Evolutionary conservation across 1,140 invertebrate species (phyloP), one percentile per base, ranked within the genome.

Genomic region (Akabosia matsudoensis): DNA sequence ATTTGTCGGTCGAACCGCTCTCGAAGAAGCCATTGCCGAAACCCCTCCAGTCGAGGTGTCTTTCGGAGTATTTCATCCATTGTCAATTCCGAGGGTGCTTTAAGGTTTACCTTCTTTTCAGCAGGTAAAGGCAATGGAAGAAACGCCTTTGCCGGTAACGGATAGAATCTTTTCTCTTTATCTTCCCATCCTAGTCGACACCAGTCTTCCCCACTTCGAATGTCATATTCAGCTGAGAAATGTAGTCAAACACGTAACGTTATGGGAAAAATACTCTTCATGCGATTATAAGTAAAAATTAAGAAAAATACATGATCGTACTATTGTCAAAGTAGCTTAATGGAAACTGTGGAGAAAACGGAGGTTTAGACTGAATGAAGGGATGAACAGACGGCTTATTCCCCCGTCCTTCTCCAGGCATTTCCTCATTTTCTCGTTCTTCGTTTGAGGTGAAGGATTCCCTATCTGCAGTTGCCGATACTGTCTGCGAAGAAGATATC

Each of bases 111-210:
- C 28, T 22, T 4, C 30, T 75, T 75, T 1, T 31, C 56, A 14
- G 7, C 2, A 2, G 3, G 24, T 14, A 33, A 22, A 2, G 76
- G 31, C 18, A 78, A 26, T 18, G 79, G 79, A 0, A 80, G 51
- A 45, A 74, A 78, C n/a, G 79, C 79, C 70, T 80, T 80, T 0
- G 33, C 79, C 16, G 79, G 79, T n/a, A 80, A 26, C 10, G 79
- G 79, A 76, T 76, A 78, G 1, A 34, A 54, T 24, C 54, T 56
- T 4, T 61, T 24, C 7, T 61, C 37, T 18, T 28, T 28, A 7
- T 24, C 26, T 24, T 80, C 79, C 24, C 34, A 72, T 26, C 76
- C 79, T 10, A 80, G 33, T 22, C 37, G 10, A 2, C 77, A 76
- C 79, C 79, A 80, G 33, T 80, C 74, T 0, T 71, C 51, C 16